These are phyloP conservation scores for Resseliella maxima DNA, from an alignment of 2,888 invertebrate species.

Conservation along the genomic window DNA sequence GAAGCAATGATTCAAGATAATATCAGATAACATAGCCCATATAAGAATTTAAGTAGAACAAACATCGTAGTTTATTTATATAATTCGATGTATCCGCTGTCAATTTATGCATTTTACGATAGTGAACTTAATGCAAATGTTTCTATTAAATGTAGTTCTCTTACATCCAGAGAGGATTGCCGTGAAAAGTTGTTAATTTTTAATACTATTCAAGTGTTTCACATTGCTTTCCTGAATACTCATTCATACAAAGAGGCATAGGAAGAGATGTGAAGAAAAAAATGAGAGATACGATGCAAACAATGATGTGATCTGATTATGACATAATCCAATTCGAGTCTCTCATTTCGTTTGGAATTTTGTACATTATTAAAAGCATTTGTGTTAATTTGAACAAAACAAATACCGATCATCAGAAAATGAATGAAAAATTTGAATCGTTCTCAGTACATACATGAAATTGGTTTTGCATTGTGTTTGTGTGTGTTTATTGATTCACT, in stretches of 20 bases:
- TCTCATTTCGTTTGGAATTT: background rate
- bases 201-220: background rate
- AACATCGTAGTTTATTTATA: background rate
- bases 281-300: background rate
- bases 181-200: too few species aligned
- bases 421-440: background rate
- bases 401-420: background rate
- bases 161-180: background rate
- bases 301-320: conserved; percentile 43
- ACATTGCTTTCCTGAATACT: background rate
- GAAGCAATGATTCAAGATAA: too few species aligned
- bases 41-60: too few species aligned
- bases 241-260: too few species aligned
- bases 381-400: background rate
- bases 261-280: too few species aligned
- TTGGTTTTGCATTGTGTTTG: background rate
- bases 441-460: background rate
- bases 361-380: background rate
- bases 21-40: too few species aligned
- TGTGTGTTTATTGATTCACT: background rate
- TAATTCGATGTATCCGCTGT: background rate
- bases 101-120: background rate
- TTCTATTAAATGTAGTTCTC: background rate
- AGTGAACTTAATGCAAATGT: background rate
- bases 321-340: conserved; percentile 11